Percentiles rank a stretch among this genome's conserved stretches.
These are phyloP conservation scores for Stenodema calcarata DNA, from an alignment of 2,888 invertebrate genomes.

Conservation along the genomic window DNA sequence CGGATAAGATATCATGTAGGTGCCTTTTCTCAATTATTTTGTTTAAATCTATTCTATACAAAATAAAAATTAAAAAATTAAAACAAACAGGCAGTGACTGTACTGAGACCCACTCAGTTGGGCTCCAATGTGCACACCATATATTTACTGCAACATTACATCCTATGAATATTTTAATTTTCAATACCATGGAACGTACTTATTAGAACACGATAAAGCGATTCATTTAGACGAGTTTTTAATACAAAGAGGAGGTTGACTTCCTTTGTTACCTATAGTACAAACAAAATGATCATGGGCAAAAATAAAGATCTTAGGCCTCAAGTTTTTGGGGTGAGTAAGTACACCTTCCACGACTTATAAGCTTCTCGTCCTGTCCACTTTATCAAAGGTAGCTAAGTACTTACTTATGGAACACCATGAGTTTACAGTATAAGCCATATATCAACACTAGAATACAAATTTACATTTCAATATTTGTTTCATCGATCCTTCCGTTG, in stretches of 20 bases:
- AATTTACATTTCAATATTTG: background rate
- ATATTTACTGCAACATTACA: background rate
- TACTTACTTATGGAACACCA: background rate
- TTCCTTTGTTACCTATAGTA: background rate
- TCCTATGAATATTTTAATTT: background rate
- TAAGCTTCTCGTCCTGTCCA: background rate
- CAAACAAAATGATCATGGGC: background rate
- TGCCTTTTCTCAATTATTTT: constrained; percentile 15
- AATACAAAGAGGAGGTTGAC: background rate
- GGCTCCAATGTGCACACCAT: constrained; percentile 14
- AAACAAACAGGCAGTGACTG: constrained; percentile 39
- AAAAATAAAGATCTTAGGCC: constrained; percentile 9
- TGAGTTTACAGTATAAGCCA: background rate
- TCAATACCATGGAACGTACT: background rate
- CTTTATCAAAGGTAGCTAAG: background rate
- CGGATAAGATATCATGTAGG: constrained; percentile 42
- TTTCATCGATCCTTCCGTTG: background rate
- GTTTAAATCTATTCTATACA: constrained; percentile 13
- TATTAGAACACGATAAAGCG: background rate
- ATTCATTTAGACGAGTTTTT: background rate
- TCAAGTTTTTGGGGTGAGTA: background rate
- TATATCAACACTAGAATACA: background rate
- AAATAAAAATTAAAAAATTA: background rate
- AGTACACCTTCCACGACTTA: background rate
- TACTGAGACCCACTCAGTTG: background rate